These are phyloP conservation scores for Drosophila malerkotliana DNA, from an alignment of 1,140 invertebrate genomes.

Conservation along the genomic window DNA sequence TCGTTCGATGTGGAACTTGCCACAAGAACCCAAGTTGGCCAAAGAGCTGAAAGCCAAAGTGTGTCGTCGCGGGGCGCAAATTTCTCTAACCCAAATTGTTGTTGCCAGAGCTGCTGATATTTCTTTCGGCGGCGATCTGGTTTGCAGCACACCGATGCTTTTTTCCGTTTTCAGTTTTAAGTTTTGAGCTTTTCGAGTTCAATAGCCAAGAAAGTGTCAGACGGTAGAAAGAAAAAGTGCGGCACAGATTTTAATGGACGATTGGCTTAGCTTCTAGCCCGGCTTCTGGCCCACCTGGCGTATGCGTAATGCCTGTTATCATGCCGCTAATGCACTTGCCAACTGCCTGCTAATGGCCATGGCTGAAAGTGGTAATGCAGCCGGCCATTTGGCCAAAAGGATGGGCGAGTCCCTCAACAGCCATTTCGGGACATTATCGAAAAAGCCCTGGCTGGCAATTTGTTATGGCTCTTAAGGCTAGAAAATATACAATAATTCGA, in stretches of 20 bases:
- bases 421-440: slow-evolving; percentile 9
- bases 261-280: slow-evolving; percentile 1
- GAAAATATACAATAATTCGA: slow-evolving; percentile 62
- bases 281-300: slow-evolving; percentile 27
- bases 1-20: slow-evolving; percentile 24
- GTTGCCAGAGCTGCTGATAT: slow-evolving; percentile 21
- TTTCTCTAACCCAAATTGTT: slow-evolving; percentile 81
- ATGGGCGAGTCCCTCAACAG: slow-evolving; percentile 24
- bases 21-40: slow-evolving; percentile 53
- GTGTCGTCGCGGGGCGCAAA: slow-evolving; percentile 77
- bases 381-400: slow-evolving; percentile 32
- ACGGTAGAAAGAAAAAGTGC: slow-evolving; percentile 78
- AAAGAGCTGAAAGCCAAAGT: slow-evolving; percentile 39
- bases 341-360: slow-evolving; percentile 51
- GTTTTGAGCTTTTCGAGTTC: slow-evolving; percentile 56
- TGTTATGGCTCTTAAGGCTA: slow-evolving; percentile 58
- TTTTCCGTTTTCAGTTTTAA: not conserved
- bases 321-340: slow-evolving; percentile 45
- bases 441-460: slow-evolving; percentile 39
- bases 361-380: slow-evolving; percentile 51
- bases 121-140: slow-evolving; percentile 58
- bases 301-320: slow-evolving; percentile 74
- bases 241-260: slow-evolving; percentile 49
- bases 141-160: slow-evolving; percentile 61
- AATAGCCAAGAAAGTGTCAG: slow-evolving; percentile 78